A percentile compares a stretch with the other conserved stretches of the same genome.
Evolutionary conservation across 2,888 invertebrate species (phyloP).

Genomic region (Cylindroiulus punctatus): DNA sequence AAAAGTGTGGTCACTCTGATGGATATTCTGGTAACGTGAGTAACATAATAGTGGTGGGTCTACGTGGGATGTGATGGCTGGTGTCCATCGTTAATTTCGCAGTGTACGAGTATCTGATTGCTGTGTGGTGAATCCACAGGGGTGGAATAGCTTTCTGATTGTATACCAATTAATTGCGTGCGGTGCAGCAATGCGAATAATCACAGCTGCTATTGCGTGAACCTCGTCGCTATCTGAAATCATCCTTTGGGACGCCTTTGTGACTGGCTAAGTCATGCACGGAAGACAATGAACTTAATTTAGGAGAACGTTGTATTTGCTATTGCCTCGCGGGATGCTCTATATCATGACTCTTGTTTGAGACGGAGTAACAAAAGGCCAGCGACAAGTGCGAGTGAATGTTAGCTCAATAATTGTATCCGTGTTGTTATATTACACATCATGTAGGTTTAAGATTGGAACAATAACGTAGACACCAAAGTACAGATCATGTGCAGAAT

Average conservation of each 20-base stretch:
- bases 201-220: constrained; percentile 22
- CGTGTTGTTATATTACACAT: constrained; percentile 27
- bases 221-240: constrained; percentile 11
- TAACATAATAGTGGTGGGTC: not conserved
- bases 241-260: constrained; percentile 28
- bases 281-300: constrained; percentile 40
- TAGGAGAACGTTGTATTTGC: constrained; percentile 19
- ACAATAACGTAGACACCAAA: not conserved
- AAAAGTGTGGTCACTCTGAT: too few relatives aligned
- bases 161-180: constrained; percentile 28
- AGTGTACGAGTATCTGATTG: constrained; percentile 19
- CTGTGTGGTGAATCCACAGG: constrained; percentile 18
- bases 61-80: not conserved
- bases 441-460: constrained; percentile 22
- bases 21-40: not conserved
- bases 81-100: not conserved
- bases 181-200: constrained; percentile 45
- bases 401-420: constrained; percentile 31
- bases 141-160: constrained; percentile 42
- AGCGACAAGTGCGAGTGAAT: not conserved
- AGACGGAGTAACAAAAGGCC: constrained; percentile 16
- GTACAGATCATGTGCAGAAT: not conserved
- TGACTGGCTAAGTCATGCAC: not conserved
- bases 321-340: constrained; percentile 21
- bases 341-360: constrained; percentile 6